Percentiles rank a stretch among this genome's conserved stretches.
These are phyloP conservation scores for Lagopus leucura DNA, from an alignment of 2,113 vertebrate genomes.

Conservation along the genomic window DNA sequence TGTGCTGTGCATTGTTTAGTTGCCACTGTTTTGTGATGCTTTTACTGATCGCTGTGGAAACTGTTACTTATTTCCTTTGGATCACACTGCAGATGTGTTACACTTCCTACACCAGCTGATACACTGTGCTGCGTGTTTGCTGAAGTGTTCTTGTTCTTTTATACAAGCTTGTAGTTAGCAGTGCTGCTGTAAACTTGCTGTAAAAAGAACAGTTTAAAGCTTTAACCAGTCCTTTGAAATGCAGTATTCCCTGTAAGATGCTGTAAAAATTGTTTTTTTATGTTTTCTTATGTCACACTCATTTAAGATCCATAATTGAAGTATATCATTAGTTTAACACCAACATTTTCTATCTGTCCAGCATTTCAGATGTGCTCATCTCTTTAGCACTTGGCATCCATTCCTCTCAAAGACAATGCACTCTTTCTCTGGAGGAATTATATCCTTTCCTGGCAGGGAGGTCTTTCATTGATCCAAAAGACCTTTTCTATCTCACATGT, in stretches of 20 bases:
- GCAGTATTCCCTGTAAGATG: not conserved
- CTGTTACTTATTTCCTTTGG: constrained; percentile 35
- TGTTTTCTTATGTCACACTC: not conserved
- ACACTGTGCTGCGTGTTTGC: not conserved
- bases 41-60: not conserved
- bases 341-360: not conserved
- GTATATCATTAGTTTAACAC: not conserved
- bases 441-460: constrained; percentile 55
- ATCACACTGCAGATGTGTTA: constrained; percentile 9
- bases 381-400: constrained; percentile 34
- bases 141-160: constrained; percentile 14
- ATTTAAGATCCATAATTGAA: not conserved
- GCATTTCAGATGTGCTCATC: constrained; percentile 36
- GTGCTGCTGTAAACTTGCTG: not conserved
- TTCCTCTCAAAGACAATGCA: constrained; percentile 29
- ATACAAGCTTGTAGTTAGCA: not conserved
- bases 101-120: not conserved
- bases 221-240: constrained; percentile 3
- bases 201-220: not conserved
- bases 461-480: not conserved
- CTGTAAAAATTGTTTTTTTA: not conserved
- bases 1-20: constrained; percentile 3
- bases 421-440: constrained; percentile 44
- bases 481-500: constrained; percentile 65
- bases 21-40: not conserved